Conservation (phyloP, 2,797 vertebrate genomes). For the Pseudopleuronectes americanus region DNA sequence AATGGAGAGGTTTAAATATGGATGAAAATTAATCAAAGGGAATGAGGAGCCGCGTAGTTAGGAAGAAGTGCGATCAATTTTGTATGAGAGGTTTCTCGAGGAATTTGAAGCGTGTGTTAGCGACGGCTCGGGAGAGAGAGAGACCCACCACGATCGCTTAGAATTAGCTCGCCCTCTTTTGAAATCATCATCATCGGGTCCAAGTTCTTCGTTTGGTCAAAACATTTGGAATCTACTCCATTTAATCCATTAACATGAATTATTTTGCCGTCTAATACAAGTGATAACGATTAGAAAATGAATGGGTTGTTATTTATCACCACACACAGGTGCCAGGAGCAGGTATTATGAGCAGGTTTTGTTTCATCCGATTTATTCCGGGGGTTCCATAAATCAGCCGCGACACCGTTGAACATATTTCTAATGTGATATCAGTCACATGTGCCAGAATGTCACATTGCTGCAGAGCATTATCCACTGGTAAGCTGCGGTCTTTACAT, state of each 20-base stretch:
- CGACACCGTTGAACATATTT: slow-evolving; percentile 11
- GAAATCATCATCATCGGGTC: slow-evolving; percentile 14
- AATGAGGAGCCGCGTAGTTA: slow-evolving; percentile 55
- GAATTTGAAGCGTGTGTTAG: slow-evolving; percentile 54
- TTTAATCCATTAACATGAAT: neutral
- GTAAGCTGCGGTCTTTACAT: slow-evolving; percentile 21
- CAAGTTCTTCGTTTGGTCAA: neutral
- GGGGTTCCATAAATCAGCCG: slow-evolving; percentile 33
- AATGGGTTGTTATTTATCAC: neutral
- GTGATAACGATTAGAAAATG: too few relatives aligned
- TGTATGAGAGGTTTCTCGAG: slow-evolving; percentile 65
- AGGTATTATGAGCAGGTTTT: slow-evolving; percentile 12
- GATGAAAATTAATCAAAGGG: slow-evolving; percentile 69
- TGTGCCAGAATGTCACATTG: slow-evolving; percentile 1
- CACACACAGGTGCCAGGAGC: neutral
- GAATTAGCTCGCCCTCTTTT: slow-evolving; percentile 16
- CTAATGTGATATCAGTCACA: slow-evolving; percentile 9
- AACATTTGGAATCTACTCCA: neutral
- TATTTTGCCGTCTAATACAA: neutral
- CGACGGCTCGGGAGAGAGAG: slow-evolving; percentile 38
- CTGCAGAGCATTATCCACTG: slow-evolving; percentile 21
- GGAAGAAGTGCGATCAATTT: slow-evolving; percentile 61
- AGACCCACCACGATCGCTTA: slow-evolving; percentile 45
- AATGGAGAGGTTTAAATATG: slow-evolving; percentile 58
- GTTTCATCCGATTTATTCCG: slow-evolving; percentile 33